These are phyloP conservation scores for Synergus gifuensis DNA, from an alignment of 2,888 invertebrate genomes.

Conservation along the genomic window DNA sequence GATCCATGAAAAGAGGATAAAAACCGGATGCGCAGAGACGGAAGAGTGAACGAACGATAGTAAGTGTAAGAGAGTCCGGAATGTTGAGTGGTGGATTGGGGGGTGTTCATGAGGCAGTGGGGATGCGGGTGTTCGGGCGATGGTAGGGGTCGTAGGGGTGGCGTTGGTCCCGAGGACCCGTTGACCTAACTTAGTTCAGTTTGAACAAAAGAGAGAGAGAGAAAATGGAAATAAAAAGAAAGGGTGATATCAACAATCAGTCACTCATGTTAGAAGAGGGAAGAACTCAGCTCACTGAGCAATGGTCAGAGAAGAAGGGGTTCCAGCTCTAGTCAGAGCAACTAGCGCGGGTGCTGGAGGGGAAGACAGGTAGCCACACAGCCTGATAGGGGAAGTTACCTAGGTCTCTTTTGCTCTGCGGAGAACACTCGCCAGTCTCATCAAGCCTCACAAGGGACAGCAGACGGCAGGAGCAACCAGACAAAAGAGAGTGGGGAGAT, in stretches of 20 bases:
- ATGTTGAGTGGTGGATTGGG: not conserved
- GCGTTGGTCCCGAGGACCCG: conserved; percentile 22
- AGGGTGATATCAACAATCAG: not conserved
- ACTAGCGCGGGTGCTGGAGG: conserved; percentile 47
- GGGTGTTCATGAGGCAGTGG: not conserved
- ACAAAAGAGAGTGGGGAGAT: conserved; percentile 43
- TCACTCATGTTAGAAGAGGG: not conserved
- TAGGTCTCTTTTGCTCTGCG: conserved; percentile 28
- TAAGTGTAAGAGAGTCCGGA: not conserved
- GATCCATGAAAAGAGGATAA: not conserved
- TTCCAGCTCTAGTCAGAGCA: conserved; percentile 31
- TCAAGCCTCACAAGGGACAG: not conserved
- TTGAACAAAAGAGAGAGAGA: not conserved
- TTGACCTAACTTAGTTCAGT: conserved; percentile 20
- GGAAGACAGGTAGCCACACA: conserved; percentile 31
- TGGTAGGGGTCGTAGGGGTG: not conserved
- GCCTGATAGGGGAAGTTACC: conserved; percentile 37
- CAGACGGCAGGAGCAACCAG: conserved; percentile 41
- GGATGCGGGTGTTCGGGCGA: not conserved
- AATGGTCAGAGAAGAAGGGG: not conserved
- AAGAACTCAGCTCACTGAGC: not conserved
- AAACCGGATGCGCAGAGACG: not conserved
- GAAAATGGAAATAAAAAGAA: not conserved
- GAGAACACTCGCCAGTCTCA: not conserved
- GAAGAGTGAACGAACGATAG: conserved; percentile 8